These are phyloP conservation scores for Diogma glabrata DNA, from an alignment of 2,888 invertebrate species.

Conservation along the genomic window DNA sequence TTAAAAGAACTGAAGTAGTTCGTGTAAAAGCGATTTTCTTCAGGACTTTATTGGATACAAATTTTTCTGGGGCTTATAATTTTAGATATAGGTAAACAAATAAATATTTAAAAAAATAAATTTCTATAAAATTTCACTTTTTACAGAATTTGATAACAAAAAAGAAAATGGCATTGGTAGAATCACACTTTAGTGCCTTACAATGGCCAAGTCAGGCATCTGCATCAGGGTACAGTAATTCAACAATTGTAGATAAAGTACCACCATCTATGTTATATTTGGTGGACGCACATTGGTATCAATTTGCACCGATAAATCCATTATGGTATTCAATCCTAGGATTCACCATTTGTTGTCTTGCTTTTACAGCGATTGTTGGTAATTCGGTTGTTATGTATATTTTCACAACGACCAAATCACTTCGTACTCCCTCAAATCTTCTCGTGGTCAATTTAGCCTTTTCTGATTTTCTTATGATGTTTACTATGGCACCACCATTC, in stretches of 20 bases:
- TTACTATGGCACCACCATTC: slow-evolving; percentile 48
- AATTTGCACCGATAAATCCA: slow-evolving; percentile 44
- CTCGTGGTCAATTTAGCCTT: slow-evolving; percentile 54
- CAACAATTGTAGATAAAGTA: slow-evolving; percentile 57
- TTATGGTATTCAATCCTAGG: slow-evolving; percentile 52
- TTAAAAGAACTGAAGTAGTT: slow-evolving; percentile 12
- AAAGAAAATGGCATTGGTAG: slow-evolving; percentile 11
- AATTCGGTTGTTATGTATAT: slow-evolving; percentile 45
- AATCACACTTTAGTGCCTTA: slow-evolving; percentile 14
- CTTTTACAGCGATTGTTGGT: slow-evolving; percentile 40
- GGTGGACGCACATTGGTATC: slow-evolving; percentile 52
- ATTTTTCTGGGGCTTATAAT: too few species aligned
- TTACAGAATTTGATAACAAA: not conserved
- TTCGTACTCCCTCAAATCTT: slow-evolving; percentile 54
- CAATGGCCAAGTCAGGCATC: slow-evolving; percentile 1
- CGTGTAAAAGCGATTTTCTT: slow-evolving; percentile 13
- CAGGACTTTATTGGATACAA: slow-evolving; percentile 6
- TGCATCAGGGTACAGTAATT: slow-evolving; percentile 31
- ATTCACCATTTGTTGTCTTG: slow-evolving; percentile 44
- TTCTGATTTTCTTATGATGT: slow-evolving; percentile 54
- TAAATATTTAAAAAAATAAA: not conserved
- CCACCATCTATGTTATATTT: slow-evolving; percentile 55
- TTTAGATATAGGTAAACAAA: not conserved
- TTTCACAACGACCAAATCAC: slow-evolving; percentile 50
- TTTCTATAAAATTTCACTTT: not conserved